Base-by-base conservation (phyloP, 2,888 invertebrate genomes). In the Acanthosepion pharaonis region DNA sequence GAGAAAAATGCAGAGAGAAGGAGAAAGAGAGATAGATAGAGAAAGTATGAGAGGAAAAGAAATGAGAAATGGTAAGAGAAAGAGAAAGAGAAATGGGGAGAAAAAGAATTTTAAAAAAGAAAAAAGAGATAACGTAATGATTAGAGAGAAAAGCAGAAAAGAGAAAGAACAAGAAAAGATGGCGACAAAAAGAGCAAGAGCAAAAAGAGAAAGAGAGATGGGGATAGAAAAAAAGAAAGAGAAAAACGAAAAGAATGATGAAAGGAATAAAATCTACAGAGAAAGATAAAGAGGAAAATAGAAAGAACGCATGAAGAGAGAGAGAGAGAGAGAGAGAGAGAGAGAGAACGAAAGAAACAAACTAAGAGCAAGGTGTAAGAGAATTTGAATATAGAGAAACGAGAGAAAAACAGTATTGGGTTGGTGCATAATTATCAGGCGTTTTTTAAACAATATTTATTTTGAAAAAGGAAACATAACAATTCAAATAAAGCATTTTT, bases 161-260 rank as follows among this genome's bases (percentile, higher is more conserved):
- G 28, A 25, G 25, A 64, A 25, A 25, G 25, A 23, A 25, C 1
- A 8, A 28, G 25, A 53, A 15, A 64, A 64, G 64, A 64, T 8
- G 64, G 25, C 3, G 28, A 64, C 8, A 28, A 64, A 4, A 25
- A 23, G 25, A 25, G 4, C 25, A 64, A 64, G 25, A 6, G 5
- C 6, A 25, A 64, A 8, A 64, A 25, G 23, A 25, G 28, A 64
- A 25, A 64, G 28, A 25, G 8, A 64, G 64, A 59, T 5, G 20
- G 25, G 25, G 28, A 64, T 8, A 64, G 8, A 25, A 64, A 25
- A 64, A 25, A 64, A 2, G 28, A 5, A 64, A 5, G 0, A 4
- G 6, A 4, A 5, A 59, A 25, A 1, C 1, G 28, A 64, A 4
- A 28, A 25, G 25, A 5, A 1, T 1, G 8, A 8, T 3, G 5